Evolutionary conservation across 2,888 invertebrate species (phyloP).

Genomic region (Lomographa bimaculata): DNA sequence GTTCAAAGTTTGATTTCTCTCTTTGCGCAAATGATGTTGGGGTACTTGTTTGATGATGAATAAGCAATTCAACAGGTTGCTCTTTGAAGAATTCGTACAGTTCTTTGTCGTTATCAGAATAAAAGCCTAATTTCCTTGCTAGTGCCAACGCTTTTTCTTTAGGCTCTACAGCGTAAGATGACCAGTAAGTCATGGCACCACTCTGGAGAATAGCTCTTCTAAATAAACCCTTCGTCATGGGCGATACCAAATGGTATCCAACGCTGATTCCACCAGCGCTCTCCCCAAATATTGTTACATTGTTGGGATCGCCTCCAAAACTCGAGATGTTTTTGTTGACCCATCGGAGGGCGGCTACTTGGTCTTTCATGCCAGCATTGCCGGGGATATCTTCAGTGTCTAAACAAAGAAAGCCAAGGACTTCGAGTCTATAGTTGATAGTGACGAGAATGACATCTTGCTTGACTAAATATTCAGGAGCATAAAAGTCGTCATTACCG

Average conservation of each 20-base stretch:
- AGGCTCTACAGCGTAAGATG: constrained; percentile 75
- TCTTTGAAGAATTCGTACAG: constrained; percentile 43
- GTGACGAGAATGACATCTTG: constrained; percentile 48
- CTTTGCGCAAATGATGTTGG: constrained; percentile 37
- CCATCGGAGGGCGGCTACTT: constrained; percentile 52
- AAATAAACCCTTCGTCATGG: constrained; percentile 58
- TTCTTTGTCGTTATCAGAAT: constrained; percentile 41
- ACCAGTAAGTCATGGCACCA: constrained; percentile 84
- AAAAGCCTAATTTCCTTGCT: constrained; percentile 45
- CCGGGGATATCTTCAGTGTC: constrained; percentile 49
- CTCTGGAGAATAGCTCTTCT: constrained; percentile 85
- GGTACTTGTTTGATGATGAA: constrained; percentile 13
- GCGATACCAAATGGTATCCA: constrained; percentile 51
- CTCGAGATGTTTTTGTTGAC: constrained; percentile 47
- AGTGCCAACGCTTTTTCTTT: constrained; percentile 61
- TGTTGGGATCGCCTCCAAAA: constrained; percentile 55
- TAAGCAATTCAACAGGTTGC: constrained; percentile 36
- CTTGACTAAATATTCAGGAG: constrained; percentile 46
- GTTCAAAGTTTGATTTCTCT: constrained; percentile 14
- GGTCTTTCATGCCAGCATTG: constrained; percentile 54
- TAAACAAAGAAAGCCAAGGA: constrained; percentile 48
- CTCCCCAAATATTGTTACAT: constrained; percentile 55
- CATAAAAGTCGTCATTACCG: constrained; percentile 42
- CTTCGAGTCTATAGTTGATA: constrained; percentile 48
- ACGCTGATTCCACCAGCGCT: constrained; percentile 53